Conservation (phyloP, 2,888 invertebrate genomes). For the Phrixothrix hirtus region DNA sequence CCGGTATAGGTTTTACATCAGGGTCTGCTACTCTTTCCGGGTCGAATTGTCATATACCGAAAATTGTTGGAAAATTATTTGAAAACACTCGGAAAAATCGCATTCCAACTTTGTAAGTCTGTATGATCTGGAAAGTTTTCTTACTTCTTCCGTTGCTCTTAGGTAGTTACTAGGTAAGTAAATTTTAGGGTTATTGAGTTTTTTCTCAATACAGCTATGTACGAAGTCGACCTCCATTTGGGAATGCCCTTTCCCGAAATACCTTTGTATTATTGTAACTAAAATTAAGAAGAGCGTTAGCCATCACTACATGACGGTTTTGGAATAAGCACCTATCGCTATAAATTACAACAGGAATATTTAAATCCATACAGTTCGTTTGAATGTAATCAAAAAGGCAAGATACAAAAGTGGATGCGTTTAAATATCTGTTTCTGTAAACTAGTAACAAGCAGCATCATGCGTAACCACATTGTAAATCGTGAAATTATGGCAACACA, state of each 20-base stretch:
- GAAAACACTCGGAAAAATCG: neutral
- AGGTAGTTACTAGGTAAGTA: neutral
- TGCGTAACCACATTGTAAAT: conserved; percentile 21
- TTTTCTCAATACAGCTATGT: conserved; percentile 44
- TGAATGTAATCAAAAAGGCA: conserved; percentile 33
- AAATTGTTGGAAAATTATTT: too few species aligned
- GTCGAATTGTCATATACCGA: too few species aligned
- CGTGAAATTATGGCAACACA: conserved; percentile 33
- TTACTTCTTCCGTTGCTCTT: neutral
- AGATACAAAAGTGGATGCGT: conserved; percentile 33
- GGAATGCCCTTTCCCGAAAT: conserved; percentile 41
- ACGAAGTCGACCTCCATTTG: conserved; percentile 48
- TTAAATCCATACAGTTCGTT: conserved; percentile 22
- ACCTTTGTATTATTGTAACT: conserved; percentile 17
- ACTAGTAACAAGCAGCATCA: conserved; percentile 31
- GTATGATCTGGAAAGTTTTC: neutral
- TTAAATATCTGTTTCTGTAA: conserved; percentile 31
- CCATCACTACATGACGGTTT: conserved; percentile 16
- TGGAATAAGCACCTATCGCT: conserved; percentile 16
- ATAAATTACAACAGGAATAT: conserved; percentile 9
- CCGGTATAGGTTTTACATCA: too few species aligned
- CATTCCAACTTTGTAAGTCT: neutral
- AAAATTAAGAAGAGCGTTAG: conserved; percentile 22
- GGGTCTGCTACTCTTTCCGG: too few species aligned
- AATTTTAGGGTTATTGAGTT: conserved; percentile 13